These are phyloP conservation scores for Ondatra zibethicus DNA, from an alignment of 2,113 vertebrate genomes.

Conservation along the genomic window DNA sequence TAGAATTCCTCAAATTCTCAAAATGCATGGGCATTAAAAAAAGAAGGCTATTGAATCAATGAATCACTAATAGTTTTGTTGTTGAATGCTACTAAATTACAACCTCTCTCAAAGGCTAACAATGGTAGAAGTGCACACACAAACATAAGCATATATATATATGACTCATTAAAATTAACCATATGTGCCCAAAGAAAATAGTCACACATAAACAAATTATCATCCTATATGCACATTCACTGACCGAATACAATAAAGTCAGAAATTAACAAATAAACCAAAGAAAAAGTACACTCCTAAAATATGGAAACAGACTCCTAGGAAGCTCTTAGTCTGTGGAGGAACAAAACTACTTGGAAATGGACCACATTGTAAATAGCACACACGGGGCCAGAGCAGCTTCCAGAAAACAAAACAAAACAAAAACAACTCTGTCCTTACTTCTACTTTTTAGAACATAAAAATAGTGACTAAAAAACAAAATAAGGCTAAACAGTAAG, in stretches of 20 bases:
- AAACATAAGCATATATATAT: background rate
- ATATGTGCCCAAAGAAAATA: constrained; percentile 55
- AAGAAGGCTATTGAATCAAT: constrained; percentile 5
- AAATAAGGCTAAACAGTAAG: background rate
- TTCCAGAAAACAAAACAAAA: constrained; percentile 51
- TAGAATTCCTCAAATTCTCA: rapidly evolving
- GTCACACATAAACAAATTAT: background rate
- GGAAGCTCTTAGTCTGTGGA: constrained; percentile 51
- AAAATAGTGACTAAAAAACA: constrained; percentile 21
- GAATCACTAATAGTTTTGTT: background rate
- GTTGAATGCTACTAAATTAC: background rate
- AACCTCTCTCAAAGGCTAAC: background rate
- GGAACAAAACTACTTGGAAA: constrained; percentile 61
- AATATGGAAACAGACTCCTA: constrained; percentile 60
- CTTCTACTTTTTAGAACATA: constrained; percentile 1
- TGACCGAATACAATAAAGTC: constrained; percentile 62
- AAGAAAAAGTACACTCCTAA: constrained; percentile 49
- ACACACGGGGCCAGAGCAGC: background rate
- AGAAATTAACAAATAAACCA: constrained; percentile 61
- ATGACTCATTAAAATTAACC: background rate
- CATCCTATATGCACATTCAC: background rate
- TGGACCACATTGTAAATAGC: constrained; percentile 35
- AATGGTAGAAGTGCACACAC: background rate
- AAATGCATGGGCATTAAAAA: background rate
- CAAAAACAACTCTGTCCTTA: background rate